Base-by-base conservation (phyloP, 2,888 invertebrate genomes). In the Mythimna albipuncta region DNA sequence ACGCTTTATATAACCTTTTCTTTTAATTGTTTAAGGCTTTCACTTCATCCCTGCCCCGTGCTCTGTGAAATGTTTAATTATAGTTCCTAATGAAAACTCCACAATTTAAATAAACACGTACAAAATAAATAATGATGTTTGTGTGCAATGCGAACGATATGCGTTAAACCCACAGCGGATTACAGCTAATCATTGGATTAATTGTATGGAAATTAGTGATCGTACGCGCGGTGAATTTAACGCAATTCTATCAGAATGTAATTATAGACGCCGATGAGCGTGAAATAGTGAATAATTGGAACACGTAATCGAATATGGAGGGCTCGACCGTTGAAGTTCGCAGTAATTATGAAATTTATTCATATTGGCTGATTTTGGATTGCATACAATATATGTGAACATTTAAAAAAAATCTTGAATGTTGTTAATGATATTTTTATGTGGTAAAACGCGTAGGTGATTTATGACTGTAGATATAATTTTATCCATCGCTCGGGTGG, bases 211-310 rank as follows among this genome's bases (percentile, higher is more conserved):
- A 94, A 94, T 95, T 94, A 91, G 92, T 92, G 91, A 90, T 91
- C 89, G 92, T 89, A 91, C 89, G 89, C 83, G 92, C 82, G 89
- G 90, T 91, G 92, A 93, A 94, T 94, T 94, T 91, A 94, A 95
- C 93, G 91, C 91, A 93, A 92, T 94, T 93, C 92, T 91, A 93
- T 93, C 93, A 91, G 91, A 94, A 94, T 93, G 92, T 95, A 95
- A 95, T 95, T 95, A 95, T 92, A 93, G 93, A 93, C 88, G 89
- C 92, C 94, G 92, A 94, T 93, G 92, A 92, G 92, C 93, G 92
- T 93, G 93, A 94, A 94, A 94, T 94, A 94, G 92, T 91, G 92
- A 91, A 93, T 94, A 93, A 94, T 94, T 94, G 92, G 89, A 91
- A 87, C 81, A 85, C 84, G 86, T 87, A 88, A 89, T 90, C 84